Conservation (phyloP, 2,797 vertebrate genomes). For the Lepus townsendii region DNA sequence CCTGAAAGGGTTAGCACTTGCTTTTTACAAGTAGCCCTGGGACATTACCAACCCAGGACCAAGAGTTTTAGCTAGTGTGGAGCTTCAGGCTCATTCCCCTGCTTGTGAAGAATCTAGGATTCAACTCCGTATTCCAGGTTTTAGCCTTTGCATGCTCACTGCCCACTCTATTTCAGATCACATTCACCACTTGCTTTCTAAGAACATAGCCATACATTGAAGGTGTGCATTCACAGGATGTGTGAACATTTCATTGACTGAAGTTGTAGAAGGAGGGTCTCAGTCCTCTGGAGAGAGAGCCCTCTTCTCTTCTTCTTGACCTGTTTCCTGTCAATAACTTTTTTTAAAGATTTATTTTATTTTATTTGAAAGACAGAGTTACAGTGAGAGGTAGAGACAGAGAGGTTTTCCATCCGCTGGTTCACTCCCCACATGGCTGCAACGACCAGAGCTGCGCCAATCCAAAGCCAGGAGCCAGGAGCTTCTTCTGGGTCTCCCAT, state of each 20-base stretch:
- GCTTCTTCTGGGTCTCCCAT: too few relatives aligned
- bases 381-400: too few relatives aligned
- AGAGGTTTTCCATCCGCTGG: too few relatives aligned
- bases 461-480: too few relatives aligned
- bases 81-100: not conserved
- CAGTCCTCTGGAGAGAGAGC: not conserved
- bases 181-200: not conserved
- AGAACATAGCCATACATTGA: not conserved
- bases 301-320: slow-evolving; percentile 12
- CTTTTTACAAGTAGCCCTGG: not conserved
- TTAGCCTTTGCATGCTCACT: not conserved
- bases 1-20: not conserved
- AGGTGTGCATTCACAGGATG: not conserved
- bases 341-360: too few relatives aligned
- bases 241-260: not conserved
- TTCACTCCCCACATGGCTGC: too few relatives aligned
- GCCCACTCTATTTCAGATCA: not conserved
- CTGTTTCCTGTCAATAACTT: not conserved
- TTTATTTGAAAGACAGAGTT: too few relatives aligned
- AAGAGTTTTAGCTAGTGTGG: not conserved
- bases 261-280: not conserved
- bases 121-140: not conserved
- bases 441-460: too few relatives aligned
- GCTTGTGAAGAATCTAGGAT: not conserved
- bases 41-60: not conserved